Conservation (phyloP, 2,888 invertebrate genomes). For the Trichopria drosophilae region DNA sequence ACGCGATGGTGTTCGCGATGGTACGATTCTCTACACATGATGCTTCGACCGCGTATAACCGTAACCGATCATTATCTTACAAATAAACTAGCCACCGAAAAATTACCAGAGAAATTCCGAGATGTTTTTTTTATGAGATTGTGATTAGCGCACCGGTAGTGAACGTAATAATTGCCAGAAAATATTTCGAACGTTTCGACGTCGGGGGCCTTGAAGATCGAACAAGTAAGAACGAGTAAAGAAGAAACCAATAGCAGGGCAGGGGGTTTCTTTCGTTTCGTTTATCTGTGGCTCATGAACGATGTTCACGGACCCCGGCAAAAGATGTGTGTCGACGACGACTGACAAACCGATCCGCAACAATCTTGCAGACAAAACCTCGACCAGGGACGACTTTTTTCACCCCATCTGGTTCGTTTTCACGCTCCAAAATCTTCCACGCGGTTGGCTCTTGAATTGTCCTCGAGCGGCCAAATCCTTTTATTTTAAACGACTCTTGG, state of each 20-base stretch:
- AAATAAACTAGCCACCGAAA: constrained; percentile 51
- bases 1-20: no score
- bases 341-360: constrained; percentile 18
- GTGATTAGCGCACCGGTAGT: constrained; percentile 43
- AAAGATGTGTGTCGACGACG: constrained; percentile 18
- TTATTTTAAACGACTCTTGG: no score
- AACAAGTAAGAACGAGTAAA: constrained; percentile 14
- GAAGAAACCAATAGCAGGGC: constrained; percentile 22
- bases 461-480: constrained; percentile 15
- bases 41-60: no score
- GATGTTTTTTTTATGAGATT: no score
- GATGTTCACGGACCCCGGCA: constrained; percentile 26
- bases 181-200: constrained; percentile 45
- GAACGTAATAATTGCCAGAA: constrained; percentile 46
- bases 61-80: constrained; percentile 45
- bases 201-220: constrained; percentile 20
- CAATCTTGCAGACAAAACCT: constrained; percentile 26
- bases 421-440: constrained; percentile 36
- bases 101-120: constrained; percentile 49
- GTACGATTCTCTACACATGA: no score
- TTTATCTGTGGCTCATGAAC: constrained; percentile 7
- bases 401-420: constrained; percentile 40
- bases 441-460: constrained; percentile 18
- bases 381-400: constrained; percentile 41
- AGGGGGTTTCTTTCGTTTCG: not conserved